phyloP scores from a whole-genome alignment of 2,888 invertebrate species.

The Leptogaster cylindrica region DNA sequence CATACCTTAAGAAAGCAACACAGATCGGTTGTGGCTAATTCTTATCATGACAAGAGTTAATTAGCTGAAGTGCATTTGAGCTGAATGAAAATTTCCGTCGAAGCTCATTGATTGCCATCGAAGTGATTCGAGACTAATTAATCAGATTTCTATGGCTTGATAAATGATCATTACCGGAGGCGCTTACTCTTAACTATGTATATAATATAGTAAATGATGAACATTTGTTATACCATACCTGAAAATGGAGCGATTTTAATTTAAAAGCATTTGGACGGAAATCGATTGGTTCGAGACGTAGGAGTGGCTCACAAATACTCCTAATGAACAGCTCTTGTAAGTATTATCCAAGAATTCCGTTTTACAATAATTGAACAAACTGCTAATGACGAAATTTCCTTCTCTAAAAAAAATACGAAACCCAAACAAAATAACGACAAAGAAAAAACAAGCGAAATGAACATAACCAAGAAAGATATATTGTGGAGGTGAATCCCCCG shows the following conservation, averaged over 20 bases:
- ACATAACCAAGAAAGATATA: no score
- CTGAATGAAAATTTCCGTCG: neutral
- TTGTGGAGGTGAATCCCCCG: no score
- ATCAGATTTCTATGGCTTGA: neutral
- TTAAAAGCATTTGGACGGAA: neutral
- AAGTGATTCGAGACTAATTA: neutral
- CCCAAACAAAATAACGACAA: no score
- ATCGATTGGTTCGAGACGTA: neutral
- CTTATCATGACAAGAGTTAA: slow-evolving; percentile 16
- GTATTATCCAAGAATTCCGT: no score
- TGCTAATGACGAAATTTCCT: no score
- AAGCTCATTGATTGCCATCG: neutral
- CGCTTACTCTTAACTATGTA: no score
- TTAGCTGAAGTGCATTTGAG: slow-evolving; percentile 7
- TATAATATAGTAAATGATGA: no score
- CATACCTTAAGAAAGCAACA: neutral
- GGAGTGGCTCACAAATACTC: neutral
- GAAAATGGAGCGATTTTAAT: neutral
- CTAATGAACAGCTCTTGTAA: no score
- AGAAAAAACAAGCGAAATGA: no score
- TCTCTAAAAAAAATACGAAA: no score
- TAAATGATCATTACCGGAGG: neutral
- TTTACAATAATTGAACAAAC: no score
- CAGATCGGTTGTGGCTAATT: neutral
- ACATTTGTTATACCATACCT: no score